Evolutionary conservation across 2,888 invertebrate genomes (phyloP).

Genomic region (Frankliniella fusca): DNA sequence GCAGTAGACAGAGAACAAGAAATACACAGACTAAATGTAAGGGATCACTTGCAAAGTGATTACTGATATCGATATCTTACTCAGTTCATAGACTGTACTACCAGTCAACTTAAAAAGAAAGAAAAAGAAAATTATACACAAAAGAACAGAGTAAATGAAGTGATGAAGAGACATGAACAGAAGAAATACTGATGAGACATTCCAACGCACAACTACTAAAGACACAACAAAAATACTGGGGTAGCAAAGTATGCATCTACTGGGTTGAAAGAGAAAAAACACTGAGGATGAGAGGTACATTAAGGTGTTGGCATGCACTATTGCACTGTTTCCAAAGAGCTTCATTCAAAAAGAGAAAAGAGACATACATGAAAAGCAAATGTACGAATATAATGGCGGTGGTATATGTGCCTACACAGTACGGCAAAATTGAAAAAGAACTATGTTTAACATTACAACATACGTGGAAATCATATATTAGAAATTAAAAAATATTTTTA

Average conservation of each 20-base stretch:
- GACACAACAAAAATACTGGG: conserved; percentile 2
- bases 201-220: conserved; percentile 8
- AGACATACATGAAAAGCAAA: too few species aligned
- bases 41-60: conserved; percentile 20
- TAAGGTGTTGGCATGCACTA: not conserved
- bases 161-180: not conserved
- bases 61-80: not conserved
- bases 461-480: not conserved
- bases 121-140: conserved; percentile 2
- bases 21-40: conserved; percentile 18
- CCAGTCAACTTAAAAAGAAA: conserved; percentile 14
- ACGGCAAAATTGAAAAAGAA: not conserved
- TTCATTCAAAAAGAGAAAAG: too few species aligned
- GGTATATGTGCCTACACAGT: not conserved
- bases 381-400: conserved; percentile 14
- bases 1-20: conserved; percentile 19
- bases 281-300: too few species aligned
- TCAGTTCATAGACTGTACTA: conserved; percentile 22
- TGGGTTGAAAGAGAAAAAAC: not conserved
- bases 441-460: not conserved
- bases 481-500: not conserved
- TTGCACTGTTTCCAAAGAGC: too few species aligned
- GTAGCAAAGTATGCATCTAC: not conserved
- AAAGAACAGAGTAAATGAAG: conserved; percentile 20
- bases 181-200: conserved; percentile 25